phyloP scores from a whole-genome alignment of 2,113 vertebrate genomes.

The Varanus salvator region DNA sequence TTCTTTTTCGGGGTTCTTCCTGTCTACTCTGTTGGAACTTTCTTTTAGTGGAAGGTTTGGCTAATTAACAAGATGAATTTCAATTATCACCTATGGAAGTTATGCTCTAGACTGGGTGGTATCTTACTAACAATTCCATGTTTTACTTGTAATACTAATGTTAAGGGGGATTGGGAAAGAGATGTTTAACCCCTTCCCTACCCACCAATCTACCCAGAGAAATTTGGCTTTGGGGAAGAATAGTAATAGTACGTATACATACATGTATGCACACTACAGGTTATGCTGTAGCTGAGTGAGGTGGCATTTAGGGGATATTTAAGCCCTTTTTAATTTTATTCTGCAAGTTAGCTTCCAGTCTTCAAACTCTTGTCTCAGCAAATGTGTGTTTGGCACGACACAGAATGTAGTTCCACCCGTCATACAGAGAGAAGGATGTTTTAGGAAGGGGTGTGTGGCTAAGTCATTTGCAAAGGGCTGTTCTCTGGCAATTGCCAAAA shows the following conservation, averaged over 20 bases:
- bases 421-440: not conserved
- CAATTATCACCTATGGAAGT: not conserved
- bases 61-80: not conserved
- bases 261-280: no score
- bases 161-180: no score
- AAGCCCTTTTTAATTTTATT: not conserved
- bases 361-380: not conserved
- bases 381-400: conserved; percentile 2
- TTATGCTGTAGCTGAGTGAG: no score
- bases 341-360: not conserved
- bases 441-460: not conserved
- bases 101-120: not conserved
- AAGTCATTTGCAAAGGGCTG: not conserved
- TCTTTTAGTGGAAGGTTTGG: not conserved
- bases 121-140: not conserved
- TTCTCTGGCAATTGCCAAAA: conserved; percentile 23
- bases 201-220: not conserved
- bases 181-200: not conserved
- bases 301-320: not conserved
- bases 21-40: no score
- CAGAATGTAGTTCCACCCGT: not conserved
- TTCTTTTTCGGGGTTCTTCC: not conserved
- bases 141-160: not conserved
- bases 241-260: no score
- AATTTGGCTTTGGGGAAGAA: not conserved